Percentiles rank a stretch among this genome's conserved stretches.
These are phyloP conservation scores for Kryptopterus vitreolus DNA, from an alignment of 2,797 vertebrate species.

Conservation along the genomic window DNA sequence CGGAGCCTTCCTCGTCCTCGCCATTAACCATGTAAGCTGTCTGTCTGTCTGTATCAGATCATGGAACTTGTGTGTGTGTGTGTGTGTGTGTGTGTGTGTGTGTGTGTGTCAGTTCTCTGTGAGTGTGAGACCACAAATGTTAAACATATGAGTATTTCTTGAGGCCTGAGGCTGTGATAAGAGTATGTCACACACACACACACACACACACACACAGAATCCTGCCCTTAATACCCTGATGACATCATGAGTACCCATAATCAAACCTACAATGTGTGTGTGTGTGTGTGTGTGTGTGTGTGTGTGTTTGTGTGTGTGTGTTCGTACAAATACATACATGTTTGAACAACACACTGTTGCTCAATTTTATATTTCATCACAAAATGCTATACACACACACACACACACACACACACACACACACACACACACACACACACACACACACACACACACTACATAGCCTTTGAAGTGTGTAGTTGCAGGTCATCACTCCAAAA, in stretches of 20 bases:
- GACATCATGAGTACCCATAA: neutral
- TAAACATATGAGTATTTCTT: neutral
- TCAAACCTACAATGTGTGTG: too few relatives aligned
- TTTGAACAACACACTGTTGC: neutral
- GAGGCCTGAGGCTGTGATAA: neutral
- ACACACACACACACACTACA: neutral
- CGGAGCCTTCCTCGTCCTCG: slow-evolving; percentile 88
- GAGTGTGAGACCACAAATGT: neutral
- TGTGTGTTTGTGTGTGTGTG: neutral
- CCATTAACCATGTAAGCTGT: slow-evolving; percentile 79
- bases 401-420: slow-evolving; percentile 2
- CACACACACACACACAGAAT: neutral
- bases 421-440: neutral
- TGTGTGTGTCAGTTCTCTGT: neutral
- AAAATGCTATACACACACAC: too few relatives aligned
- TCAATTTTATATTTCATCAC: too few relatives aligned
- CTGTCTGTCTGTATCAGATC: neutral
- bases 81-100: neutral
- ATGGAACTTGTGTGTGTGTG: neutral
- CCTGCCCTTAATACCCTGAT: too few relatives aligned
- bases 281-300: neutral
- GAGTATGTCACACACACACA: neutral
- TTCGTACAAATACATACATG: neutral
- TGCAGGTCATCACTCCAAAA: neutral
- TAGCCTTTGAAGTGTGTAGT: neutral